phyloP scores from a whole-genome alignment of 2,113 vertebrate genomes.

The Taurulus bubalis region DNA sequence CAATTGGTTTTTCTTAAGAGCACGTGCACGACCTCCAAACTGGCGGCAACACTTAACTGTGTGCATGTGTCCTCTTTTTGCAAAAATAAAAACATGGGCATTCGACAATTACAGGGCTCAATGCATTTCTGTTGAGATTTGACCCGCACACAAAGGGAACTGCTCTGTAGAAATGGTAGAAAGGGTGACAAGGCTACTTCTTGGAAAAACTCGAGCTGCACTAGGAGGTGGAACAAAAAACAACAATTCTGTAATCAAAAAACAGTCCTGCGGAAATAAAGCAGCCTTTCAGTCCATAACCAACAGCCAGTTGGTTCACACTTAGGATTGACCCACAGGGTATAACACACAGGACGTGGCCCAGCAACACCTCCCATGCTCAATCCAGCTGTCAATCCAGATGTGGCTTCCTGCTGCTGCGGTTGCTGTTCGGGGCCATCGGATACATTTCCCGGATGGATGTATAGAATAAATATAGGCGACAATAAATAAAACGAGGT shows the following conservation, averaged over 20 bases:
- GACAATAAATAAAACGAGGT: not conserved
- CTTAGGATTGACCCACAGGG: not conserved
- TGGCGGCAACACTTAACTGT: not conserved
- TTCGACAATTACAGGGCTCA: conserved; percentile 3
- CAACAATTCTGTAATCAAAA: not conserved
- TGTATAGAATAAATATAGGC: not conserved
- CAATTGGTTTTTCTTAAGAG: conserved; percentile 2
- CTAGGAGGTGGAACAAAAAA: not conserved
- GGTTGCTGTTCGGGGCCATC: not conserved
- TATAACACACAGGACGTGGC: not conserved
- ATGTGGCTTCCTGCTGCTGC: not conserved
- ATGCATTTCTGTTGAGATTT: not conserved
- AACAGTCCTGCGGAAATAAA: not conserved
- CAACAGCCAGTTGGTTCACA: not conserved
- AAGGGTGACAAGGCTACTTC: not conserved
- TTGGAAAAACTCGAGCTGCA: not conserved
- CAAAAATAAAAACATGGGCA: not conserved
- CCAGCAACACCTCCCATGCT: not conserved
- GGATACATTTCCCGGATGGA: not conserved
- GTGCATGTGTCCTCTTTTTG: conserved; percentile 7
- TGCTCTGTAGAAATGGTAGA: not conserved
- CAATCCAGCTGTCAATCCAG: not conserved
- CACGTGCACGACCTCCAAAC: not conserved
- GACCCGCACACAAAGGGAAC: too few species aligned
- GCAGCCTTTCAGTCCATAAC: not conserved